Base-by-base conservation (phyloP, 2,888 invertebrate genomes). In the Tetragonisca angustula region DNA sequence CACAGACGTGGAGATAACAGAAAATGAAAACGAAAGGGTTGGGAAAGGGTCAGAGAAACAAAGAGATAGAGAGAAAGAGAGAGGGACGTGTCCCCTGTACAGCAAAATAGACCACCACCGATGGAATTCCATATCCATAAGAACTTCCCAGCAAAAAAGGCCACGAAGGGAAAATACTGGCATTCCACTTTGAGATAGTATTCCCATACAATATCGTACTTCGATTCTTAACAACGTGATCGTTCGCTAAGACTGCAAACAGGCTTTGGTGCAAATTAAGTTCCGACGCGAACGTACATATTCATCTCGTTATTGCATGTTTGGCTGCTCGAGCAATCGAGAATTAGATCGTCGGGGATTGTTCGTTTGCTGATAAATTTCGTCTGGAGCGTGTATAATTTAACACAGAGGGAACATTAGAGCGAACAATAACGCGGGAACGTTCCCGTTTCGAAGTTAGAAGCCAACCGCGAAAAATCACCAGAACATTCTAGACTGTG, bases 171-270 rank as follows among this genome's bases (percentile, higher is more conserved):
- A 88, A 88, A 88, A 83, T 85, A 90, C 85, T 90, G 88, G 84
- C 91, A 91, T 92, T 92, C 92, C 91, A 92, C 87, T 89, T 89
- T 88, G 89, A 86, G 87, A 88, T 84, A 80, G 68, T 88, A 88
- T 84, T 83, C 78, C 83, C 85, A 88, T 81, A 83, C 79, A 79
- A 79, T 81, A 76, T 70, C 64, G 76, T 79, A 77, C 73, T 81
- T 68, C 24, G 72, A 82, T 75, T 64, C 78, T 81, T 36, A 61
- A 76, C 78, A 43, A 86, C 64, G 84, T 73, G 87, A 79, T 84
- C 85, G 81, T 76, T 74, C 87, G 89, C 87, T 89, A 87, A 91
- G 87, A 92, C 89, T 86, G 88, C 71, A 80, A 91, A 89, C 82
- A 83, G 83, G 72, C 81, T 68, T 36, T 36, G 54, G 73, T 15